These are phyloP conservation scores for Lithophane socia DNA, from an alignment of 2,888 invertebrate species.

Conservation along the genomic window DNA sequence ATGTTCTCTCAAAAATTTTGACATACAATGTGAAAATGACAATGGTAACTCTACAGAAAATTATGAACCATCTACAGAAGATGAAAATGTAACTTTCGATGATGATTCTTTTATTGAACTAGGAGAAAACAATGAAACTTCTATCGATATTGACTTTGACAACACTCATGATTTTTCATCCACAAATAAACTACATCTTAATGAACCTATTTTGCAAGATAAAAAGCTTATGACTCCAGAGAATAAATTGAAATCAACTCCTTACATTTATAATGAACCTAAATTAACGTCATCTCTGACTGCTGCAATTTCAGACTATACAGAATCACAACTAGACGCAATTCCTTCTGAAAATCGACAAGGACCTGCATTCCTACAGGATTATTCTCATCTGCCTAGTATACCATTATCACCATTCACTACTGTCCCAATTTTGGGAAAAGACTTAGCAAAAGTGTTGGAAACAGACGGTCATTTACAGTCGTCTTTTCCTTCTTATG, in stretches of 20 bases:
- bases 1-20: neutral
- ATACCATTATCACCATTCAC: neutral
- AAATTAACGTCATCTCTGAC: neutral
- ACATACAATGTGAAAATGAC: neutral
- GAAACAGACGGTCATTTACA: neutral
- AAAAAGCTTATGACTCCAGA: neutral
- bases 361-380: neutral
- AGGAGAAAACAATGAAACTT: conserved; percentile 4
- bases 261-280: neutral
- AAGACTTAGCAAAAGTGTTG: neutral
- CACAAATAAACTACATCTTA: neutral
- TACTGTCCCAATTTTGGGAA: neutral
- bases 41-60: neutral
- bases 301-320: neutral
- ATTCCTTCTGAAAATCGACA: neutral
- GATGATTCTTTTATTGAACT: neutral
- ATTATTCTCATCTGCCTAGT: neutral
- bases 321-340: neutral
- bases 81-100: neutral
- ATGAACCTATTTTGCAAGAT: neutral
- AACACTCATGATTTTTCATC: neutral
- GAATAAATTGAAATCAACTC: neutral
- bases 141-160: neutral
- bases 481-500: neutral
- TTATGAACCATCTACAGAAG: neutral